These are phyloP conservation scores for Bos taurus DNA, from an alignment of 2,113 vertebrate genomes.

Conservation along the genomic window ARS-UCD2.0 NC_037335.1:22083001-22083500, in stretches of 20 bases:
- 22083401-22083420: neutral
- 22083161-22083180: neutral
- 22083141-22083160: neutral
- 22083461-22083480: neutral
- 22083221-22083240: neutral
- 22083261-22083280: neutral
- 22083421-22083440: neutral
- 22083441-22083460: neutral
- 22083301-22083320: neutral
- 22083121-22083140: neutral
- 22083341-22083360: neutral
- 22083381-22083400: neutral
- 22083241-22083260: neutral
- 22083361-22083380: neutral
- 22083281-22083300: neutral
- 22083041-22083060: neutral
- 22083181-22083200: neutral
- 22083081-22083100: neutral
- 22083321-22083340: neutral
- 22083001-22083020: neutral
- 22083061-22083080: neutral
- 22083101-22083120: neutral
- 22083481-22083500: conserved; percentile 3
- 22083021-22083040: neutral
- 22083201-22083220: neutral